Base-by-base conservation (phyloP, 2,797 vertebrate genomes). In the Dallia pectoralis region DNA sequence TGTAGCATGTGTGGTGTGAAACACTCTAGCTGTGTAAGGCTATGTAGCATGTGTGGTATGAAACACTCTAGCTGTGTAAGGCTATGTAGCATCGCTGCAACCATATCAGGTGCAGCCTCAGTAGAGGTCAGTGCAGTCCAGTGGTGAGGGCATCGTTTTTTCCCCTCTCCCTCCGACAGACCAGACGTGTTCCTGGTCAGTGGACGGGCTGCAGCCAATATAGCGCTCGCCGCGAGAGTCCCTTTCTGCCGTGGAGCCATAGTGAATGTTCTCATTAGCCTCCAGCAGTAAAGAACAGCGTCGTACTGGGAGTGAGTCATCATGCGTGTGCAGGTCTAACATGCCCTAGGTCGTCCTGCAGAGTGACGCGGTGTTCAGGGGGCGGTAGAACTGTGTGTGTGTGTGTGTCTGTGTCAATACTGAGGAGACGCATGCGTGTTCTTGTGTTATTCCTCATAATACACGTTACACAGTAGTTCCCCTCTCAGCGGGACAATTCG, bases 201-300 rank as follows among this genome's bases (percentile, higher is more conserved):
- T 62, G 74, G 84, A 79, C 75, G 81, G 72, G 73, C 66, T 62
- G 36, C 18, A 81, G 80, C 79, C 87, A 90, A 87, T 91, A 91
- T 91, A 87, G 77, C 33, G 33, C 80, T 82, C 82, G 70, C 74
- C 67, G 69, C 76, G 72, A 69, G 79, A 29, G 71, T 77, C 70
- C 73, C 71, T 81, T 85, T 75, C 80, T 81, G 82, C 87, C 84
- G 82, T 75, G 74, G 15, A 82, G 77, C 67, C 62, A 84, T 87
- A 82, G 84, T 91, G 82, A 88, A 89, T 77, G 82, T 78, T 87
- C 81, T 90, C 87, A 89, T 92, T 92, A 93, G 81, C 83, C 78
- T 80, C 79, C 33, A 11, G 72, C 74, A 63, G 78, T 74, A 74
- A 77, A 72, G 75, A 68, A 72, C 69, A 59, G 47, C 65, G 65